phyloP scores from a whole-genome alignment of 2,888 invertebrate genomes.

The Nineta flava region DNA sequence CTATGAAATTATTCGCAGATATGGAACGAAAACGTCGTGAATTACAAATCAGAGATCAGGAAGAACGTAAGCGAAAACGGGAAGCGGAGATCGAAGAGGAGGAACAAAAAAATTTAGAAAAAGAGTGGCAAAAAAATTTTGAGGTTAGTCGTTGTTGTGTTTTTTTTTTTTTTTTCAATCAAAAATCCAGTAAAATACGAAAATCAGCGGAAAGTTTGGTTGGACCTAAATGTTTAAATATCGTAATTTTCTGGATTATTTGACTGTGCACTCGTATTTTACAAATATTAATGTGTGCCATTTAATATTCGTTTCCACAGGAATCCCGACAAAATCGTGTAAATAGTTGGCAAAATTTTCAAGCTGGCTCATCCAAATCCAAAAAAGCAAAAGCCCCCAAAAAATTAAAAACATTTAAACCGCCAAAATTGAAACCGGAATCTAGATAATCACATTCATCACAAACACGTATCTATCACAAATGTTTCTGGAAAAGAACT shows the following conservation, averaged over 20 bases:
- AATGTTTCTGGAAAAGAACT: too few relatives aligned
- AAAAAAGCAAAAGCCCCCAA: slow-evolving; percentile 63
- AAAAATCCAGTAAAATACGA: too few relatives aligned
- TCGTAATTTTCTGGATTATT: too few relatives aligned
- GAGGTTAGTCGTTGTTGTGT: slow-evolving; percentile 66
- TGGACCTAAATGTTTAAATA: too few relatives aligned
- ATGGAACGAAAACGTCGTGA: slow-evolving; percentile 84
- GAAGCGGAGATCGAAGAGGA: slow-evolving; percentile 89
- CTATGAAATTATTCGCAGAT: slow-evolving; percentile 92
- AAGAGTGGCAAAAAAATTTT: slow-evolving; percentile 98
- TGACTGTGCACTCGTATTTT: too few relatives aligned
- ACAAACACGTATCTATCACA: too few relatives aligned
- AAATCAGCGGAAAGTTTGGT: too few relatives aligned
- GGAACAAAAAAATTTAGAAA: slow-evolving; percentile 74
- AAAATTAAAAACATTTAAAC: slow-evolving; percentile 72
- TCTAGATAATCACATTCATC: slow-evolving; percentile 46
- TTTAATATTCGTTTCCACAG: slow-evolving; percentile 27
- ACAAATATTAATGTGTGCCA: background rate
- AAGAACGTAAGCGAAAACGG: slow-evolving; percentile 84
- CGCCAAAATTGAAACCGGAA: slow-evolving; percentile 87
- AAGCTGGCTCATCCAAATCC: slow-evolving; percentile 42
- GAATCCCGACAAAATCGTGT: slow-evolving; percentile 85
- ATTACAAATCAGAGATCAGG: slow-evolving; percentile 76
- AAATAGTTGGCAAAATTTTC: slow-evolving; percentile 85
- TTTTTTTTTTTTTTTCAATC: too few relatives aligned